Conservation (phyloP, 2,113 vertebrate genomes). For the Phrynosoma blainvillii region DNA sequence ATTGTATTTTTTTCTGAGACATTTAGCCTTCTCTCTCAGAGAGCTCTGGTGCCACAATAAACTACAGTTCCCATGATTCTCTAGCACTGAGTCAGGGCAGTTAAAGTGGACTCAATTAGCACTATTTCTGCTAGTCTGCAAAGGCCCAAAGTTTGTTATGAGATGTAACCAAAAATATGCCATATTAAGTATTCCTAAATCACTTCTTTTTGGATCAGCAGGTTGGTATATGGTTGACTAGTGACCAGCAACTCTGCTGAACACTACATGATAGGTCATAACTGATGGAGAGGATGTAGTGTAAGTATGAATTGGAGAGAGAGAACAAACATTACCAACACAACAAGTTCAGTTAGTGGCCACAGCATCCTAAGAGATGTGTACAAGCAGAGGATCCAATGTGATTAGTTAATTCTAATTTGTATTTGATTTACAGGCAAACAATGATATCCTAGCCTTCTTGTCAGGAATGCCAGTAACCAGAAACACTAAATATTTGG, state of each 20-base stretch:
- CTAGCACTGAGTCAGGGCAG: too few species aligned
- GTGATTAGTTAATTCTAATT: background rate
- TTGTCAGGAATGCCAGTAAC: slow-evolving; percentile 98
- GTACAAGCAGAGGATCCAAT: background rate
- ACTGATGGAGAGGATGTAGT: background rate
- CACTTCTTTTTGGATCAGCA: background rate
- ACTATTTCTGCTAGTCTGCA: too few species aligned
- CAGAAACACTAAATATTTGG: slow-evolving; percentile 95
- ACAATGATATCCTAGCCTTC: slow-evolving; percentile 98
- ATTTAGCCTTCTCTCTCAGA: too few species aligned
- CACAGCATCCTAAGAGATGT: background rate
- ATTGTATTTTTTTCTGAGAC: too few species aligned
- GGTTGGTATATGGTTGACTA: background rate
- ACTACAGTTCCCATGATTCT: too few species aligned
- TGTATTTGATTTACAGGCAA: slow-evolving; percentile 79
- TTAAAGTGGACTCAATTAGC: too few species aligned
- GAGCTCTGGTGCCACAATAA: too few species aligned
- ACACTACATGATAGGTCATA: accelerated
- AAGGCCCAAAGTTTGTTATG: background rate
- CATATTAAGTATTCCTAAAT: background rate
- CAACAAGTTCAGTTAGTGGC: background rate
- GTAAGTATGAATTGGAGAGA: background rate
- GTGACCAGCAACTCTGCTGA: background rate
- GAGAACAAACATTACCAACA: background rate
- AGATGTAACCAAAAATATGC: background rate